Evolutionary conservation across 2,888 invertebrate species (phyloP), one percentile per base, ranked within the genome.

Genomic region (Tetrapedia diversipes): DNA sequence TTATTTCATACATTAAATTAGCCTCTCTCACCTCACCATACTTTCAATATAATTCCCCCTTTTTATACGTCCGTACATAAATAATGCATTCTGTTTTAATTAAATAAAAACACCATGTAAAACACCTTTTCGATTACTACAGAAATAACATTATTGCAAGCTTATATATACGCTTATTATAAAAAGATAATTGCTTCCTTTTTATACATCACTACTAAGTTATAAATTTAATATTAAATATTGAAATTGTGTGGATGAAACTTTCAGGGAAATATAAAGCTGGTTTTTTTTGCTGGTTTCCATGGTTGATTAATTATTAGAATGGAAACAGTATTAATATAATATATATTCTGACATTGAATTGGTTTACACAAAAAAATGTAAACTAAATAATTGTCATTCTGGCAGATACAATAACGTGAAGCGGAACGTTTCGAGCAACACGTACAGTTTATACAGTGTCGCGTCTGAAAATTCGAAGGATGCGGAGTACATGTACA

Each of bases 401-500:
- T 71, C 79, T 78, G 68, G 71, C 81, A 89, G 87, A 80, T 80
- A 66, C 63, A 83, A 74, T 75, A 86, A 80, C 84, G 78, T 80
- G 65, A 89, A 83, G 66, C 84, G 81, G 66, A 87, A 84, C 81
- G 79, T 85, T 66, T 70, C 81, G 66, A 87, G 81, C 81, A 86
- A 79, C 81, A 79, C 84, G 22, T 75, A 71, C 53, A 54, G 54
- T 54, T 80, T 85, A 61, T 89, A 86, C 72, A 83, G 82, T 54
- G 47, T 75, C 43, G 57, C 72, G 32, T 59, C 59, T 4, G 63
- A 56, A 39, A 77, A 66, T 68, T 54, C 74, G 34, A 90, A 87
- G 83, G 88, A 90, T 88, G 89, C 86, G 11, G 88, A 87, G 45
- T 81, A 80, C 56, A 86, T 82, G 67, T 81, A 84, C 67, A 78